Percentiles rank a stretch among this genome's conserved stretches.
Evolutionary conservation across 2,113 vertebrate species (phyloP).

Genomic region (Pseudolaguvia tuberculata): DNA sequence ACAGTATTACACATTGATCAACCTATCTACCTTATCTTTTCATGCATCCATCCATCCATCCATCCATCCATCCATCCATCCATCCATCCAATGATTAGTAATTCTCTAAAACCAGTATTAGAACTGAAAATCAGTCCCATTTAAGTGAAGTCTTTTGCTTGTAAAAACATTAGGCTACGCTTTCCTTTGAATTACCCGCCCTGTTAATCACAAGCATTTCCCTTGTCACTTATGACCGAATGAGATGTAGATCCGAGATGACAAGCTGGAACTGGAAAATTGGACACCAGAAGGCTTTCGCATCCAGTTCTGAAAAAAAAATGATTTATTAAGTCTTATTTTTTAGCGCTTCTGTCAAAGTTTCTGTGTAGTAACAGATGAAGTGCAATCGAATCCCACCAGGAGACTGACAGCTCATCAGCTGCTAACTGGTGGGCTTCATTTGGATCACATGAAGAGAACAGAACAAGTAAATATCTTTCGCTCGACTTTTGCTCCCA

Average conservation of each 20-base stretch:
- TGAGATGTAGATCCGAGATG: background rate
- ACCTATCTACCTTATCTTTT: too few relatives aligned
- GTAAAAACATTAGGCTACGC: constrained; percentile 2
- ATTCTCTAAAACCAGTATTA: too few relatives aligned
- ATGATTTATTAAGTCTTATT: too few relatives aligned
- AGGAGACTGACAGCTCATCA: constrained; percentile 18
- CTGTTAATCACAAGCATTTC: background rate
- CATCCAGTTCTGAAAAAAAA: background rate
- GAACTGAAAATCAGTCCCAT: too few relatives aligned
- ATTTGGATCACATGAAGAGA: constrained; percentile 6
- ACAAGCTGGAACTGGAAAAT: background rate
- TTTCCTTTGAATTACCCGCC: constrained; percentile 21
- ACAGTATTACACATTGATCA: too few relatives aligned
- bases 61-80: too few relatives aligned
- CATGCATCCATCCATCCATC: too few relatives aligned
- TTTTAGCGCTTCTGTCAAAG: too few relatives aligned
- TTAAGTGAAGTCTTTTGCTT: constrained; percentile 11
- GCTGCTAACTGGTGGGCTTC: constrained; percentile 1
- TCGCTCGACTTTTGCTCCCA: background rate
- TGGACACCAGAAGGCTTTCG: background rate
- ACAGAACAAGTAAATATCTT: constrained; percentile 15
- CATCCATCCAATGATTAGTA: too few relatives aligned
- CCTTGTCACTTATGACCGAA: constrained; percentile 24
- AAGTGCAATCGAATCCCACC: background rate
- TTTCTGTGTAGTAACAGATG: background rate